Conservation (phyloP, 2,113 vertebrate species). For the Paradisaea rubra region DNA sequence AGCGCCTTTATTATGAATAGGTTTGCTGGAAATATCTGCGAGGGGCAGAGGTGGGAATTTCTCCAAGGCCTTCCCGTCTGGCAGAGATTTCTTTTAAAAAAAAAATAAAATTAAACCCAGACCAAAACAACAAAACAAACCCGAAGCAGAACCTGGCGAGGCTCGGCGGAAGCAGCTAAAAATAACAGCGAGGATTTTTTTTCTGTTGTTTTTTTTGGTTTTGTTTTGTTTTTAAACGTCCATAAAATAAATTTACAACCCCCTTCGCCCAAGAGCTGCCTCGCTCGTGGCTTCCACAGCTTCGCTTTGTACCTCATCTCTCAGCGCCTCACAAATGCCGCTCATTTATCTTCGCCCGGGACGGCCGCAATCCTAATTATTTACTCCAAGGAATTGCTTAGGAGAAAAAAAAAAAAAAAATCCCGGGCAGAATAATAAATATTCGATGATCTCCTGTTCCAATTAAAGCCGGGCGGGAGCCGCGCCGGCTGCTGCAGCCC, state of each 20-base stretch:
- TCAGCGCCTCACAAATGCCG: constrained; percentile 87
- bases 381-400: constrained; percentile 79
- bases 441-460: constrained; percentile 81
- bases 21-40: neutral
- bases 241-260: constrained; percentile 48
- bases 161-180: neutral
- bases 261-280: neutral
- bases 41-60: constrained; percentile 30
- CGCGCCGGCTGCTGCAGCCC: neutral
- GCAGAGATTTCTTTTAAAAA: neutral
- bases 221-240: neutral
- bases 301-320: constrained; percentile 73
- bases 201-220: neutral
- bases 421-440: constrained; percentile 79
- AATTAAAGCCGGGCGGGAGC: constrained; percentile 38
- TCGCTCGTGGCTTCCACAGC: constrained; percentile 35
- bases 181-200: neutral
- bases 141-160: neutral
- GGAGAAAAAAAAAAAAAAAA: constrained; percentile 43
- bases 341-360: constrained; percentile 88
- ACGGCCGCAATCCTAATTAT: constrained; percentile 89
- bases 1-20: constrained; percentile 21
- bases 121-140: neutral
- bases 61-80: constrained; percentile 42
- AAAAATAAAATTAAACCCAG: neutral